phyloP scores from a whole-genome alignment of 2,113 vertebrate species.

The Gobiocypris rarus region DNA sequence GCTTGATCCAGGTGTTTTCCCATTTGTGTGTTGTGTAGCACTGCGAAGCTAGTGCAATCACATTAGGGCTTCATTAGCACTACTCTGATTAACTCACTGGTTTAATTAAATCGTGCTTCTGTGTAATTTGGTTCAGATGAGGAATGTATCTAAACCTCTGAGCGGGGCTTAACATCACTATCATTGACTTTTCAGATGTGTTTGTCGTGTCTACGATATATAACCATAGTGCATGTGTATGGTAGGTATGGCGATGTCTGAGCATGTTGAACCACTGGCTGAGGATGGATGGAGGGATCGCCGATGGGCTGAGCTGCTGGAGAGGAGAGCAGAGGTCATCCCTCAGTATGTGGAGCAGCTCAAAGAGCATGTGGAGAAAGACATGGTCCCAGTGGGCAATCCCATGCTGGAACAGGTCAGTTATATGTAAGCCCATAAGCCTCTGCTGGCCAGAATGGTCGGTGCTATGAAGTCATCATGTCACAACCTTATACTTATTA shows the following conservation, averaged over 20 bases:
- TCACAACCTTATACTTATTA: background rate
- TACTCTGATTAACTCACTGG: slow-evolving; percentile 40
- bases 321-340: slow-evolving; percentile 75
- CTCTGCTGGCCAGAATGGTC: background rate
- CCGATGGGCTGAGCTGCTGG: slow-evolving; percentile 64
- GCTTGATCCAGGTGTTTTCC: slow-evolving; percentile 19
- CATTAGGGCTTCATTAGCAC: slow-evolving; percentile 39
- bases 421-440: slow-evolving; percentile 67
- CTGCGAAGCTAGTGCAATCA: slow-evolving; percentile 28
- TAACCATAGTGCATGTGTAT: background rate
- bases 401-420: slow-evolving; percentile 90
- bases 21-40: background rate
- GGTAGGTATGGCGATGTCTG: slow-evolving; percentile 69
- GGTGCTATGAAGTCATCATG: background rate
- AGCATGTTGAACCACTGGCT: slow-evolving; percentile 67
- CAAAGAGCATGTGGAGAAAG: slow-evolving; percentile 81
- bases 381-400: slow-evolving; percentile 85
- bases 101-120: slow-evolving; percentile 51
- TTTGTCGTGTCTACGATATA: background rate
- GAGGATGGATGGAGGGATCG: slow-evolving; percentile 65
- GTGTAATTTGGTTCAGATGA: slow-evolving; percentile 42
- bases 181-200: background rate
- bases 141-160: slow-evolving; percentile 18
- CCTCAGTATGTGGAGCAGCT: slow-evolving; percentile 80
- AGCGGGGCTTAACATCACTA: slow-evolving; percentile 7